Percentiles rank a stretch among this genome's conserved stretches.
These are phyloP conservation scores for Drosophila fuyamai DNA, from an alignment of 1,140 invertebrate species.

Conservation along the genomic window DNA sequence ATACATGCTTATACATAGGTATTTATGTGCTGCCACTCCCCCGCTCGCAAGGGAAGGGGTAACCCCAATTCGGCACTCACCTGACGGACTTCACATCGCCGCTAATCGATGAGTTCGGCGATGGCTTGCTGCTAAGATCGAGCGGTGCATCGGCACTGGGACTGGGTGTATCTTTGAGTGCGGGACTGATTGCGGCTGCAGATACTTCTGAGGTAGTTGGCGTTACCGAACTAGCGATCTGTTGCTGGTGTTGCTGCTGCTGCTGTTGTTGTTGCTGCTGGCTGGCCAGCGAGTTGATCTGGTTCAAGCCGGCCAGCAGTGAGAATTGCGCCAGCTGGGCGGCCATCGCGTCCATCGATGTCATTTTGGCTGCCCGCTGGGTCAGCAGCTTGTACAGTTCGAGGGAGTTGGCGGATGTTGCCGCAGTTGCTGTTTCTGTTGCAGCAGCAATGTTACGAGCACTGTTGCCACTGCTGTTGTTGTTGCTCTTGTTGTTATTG, in stretches of 20 bases:
- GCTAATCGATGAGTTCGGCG: slow-evolving; percentile 81
- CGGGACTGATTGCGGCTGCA: slow-evolving; percentile 75
- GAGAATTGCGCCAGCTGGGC: slow-evolving; percentile 71
- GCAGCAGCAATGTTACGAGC: slow-evolving; percentile 31
- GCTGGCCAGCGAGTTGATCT: slow-evolving; percentile 63
- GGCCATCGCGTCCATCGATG: slow-evolving; percentile 84
- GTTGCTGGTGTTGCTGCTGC: slow-evolving; percentile 58
- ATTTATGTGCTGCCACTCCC: slow-evolving; percentile 18
- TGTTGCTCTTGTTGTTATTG: slow-evolving; percentile 32
- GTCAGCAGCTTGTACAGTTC: slow-evolving; percentile 72
- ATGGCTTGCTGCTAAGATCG: slow-evolving; percentile 91
- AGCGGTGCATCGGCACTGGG: slow-evolving; percentile 88
- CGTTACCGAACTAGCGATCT: slow-evolving; percentile 70
- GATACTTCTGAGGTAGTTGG: slow-evolving; percentile 84
- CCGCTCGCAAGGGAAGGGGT: neutral
- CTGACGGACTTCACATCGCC: slow-evolving; percentile 78
- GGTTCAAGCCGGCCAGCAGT: slow-evolving; percentile 67
- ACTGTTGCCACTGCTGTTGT: slow-evolving; percentile 30
- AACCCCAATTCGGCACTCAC: slow-evolving; percentile 53
- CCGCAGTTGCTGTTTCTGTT: slow-evolving; percentile 13
- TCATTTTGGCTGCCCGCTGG: slow-evolving; percentile 76
- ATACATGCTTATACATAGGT: slow-evolving; percentile 44
- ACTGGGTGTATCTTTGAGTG: slow-evolving; percentile 86
- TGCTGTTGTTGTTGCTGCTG: slow-evolving; percentile 56
- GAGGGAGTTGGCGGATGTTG: slow-evolving; percentile 44